A percentile compares a stretch with the other conserved stretches of the same genome.
Evolutionary conservation across 2,888 invertebrate genomes (phyloP).

Genomic region (Drosophila diplacantha): DNA sequence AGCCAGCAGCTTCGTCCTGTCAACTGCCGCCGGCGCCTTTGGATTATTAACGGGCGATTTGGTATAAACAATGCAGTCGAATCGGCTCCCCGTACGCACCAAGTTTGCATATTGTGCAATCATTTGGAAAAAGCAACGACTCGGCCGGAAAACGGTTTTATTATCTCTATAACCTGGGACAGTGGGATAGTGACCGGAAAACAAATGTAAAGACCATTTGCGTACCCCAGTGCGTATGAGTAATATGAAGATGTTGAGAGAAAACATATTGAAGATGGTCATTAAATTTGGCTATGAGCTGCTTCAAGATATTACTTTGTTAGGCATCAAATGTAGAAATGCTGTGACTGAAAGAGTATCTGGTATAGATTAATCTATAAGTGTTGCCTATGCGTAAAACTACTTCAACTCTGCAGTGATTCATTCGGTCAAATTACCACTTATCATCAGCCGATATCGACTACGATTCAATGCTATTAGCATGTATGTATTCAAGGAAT

Average conservation of each 20-base stretch:
- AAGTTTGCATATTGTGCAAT: conserved; percentile 34
- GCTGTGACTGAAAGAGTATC: not conserved
- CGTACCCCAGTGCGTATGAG: conserved; percentile 1
- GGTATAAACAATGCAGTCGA: conserved; percentile 50
- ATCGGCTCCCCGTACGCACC: conserved; percentile 26
- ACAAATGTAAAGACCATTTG: conserved; percentile 17
- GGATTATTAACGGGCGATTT: conserved; percentile 65
- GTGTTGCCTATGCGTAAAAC: conserved; percentile 45
- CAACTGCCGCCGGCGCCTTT: conserved; percentile 23
- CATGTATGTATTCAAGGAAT: conserved; percentile 33
- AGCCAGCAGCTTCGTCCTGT: conserved; percentile 8
- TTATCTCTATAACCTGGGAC: conserved; percentile 2
- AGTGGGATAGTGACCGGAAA: conserved; percentile 7
- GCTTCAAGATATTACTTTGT: not conserved
- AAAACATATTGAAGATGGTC: not conserved
- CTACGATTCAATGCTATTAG: conserved; percentile 52
- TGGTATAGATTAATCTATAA: no score
- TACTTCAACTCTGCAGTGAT: conserved; percentile 38
- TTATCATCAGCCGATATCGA: conserved; percentile 52
- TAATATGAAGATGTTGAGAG: not conserved
- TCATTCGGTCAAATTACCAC: conserved; percentile 36
- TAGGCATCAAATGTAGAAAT: no score
- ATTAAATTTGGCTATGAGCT: not conserved
- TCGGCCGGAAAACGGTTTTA: conserved; percentile 10
- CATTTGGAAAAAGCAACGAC: conserved; percentile 38